phyloP scores from a whole-genome alignment of 2,113 vertebrate genomes.

The Hypomesus transpacificus region DNA sequence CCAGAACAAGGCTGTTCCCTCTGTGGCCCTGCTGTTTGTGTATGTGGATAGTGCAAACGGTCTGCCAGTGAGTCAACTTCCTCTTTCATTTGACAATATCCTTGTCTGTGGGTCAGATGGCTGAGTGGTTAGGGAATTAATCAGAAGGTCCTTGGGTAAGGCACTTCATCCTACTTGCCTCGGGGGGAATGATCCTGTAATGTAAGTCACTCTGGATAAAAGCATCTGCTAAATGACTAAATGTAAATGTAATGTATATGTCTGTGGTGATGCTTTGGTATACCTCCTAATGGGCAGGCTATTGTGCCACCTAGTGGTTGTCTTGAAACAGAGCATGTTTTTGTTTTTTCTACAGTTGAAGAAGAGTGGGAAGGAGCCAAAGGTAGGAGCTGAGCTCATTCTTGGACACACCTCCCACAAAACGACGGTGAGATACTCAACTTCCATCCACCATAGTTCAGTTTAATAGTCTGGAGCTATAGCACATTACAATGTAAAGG shows the following conservation, averaged over 20 bases:
- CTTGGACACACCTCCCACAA: slow-evolving; percentile 71
- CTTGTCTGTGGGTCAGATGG: no score
- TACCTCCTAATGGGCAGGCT: not conserved
- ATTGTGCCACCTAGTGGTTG: not conserved
- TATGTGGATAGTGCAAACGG: slow-evolving; percentile 78
- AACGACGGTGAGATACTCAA: slow-evolving; percentile 75
- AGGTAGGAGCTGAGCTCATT: slow-evolving; percentile 72
- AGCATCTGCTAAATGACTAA: no score
- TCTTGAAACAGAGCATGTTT: not conserved
- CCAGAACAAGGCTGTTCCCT: slow-evolving; percentile 77
- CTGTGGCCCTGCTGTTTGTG: slow-evolving; percentile 78
- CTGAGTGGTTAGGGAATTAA: no score
- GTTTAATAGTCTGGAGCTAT: no score
- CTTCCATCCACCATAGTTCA: no score
- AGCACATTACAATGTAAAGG: no score
- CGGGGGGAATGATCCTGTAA: no score
- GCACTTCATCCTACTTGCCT: no score
- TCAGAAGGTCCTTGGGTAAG: no score
- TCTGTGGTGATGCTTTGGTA: no score
- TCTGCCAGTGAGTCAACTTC: slow-evolving; percentile 75
- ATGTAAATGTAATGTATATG: no score
- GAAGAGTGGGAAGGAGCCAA: slow-evolving; percentile 83
- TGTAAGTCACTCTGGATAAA: no score
- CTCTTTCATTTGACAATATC: not conserved
- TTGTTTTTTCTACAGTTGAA: slow-evolving; percentile 70